Evolutionary conservation across 2,888 invertebrate genomes (phyloP), one percentile per base, ranked within the genome.

Genomic region (Plemyria rubiginata): DNA sequence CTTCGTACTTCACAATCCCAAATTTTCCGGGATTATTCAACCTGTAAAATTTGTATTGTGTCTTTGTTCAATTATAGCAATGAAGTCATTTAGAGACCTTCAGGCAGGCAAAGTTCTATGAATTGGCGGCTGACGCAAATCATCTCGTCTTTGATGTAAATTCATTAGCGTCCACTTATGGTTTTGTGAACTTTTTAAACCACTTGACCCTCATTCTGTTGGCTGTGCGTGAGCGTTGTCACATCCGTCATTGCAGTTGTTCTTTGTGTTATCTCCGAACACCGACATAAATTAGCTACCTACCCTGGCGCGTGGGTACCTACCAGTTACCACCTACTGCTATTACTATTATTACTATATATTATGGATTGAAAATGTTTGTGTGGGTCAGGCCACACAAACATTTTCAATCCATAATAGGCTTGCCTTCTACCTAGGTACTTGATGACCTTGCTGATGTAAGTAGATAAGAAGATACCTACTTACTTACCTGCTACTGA

Each of bases 121-220:
- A 78, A 76, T 67, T 65, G 66, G 68, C 49, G 65, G 56, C 81
- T 87, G 88, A 90, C 88, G 89, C 87, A 89, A 82, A 82, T 79
- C 78, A 75, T 78, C 77, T 73, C 75, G 74, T 79, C 73, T 75
- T 70, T 79, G 84, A 87, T 87, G 82, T 38, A 75, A 84, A 85
- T 85, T 89, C 81, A 84, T 89, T 86, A 83, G 75, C 76, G 82
- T 80, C 84, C 80, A 84, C 87, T 85, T 55, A 38, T 82, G 79
- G 81, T 84, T 88, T 87, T 88, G 80, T 82, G 82, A 84, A 81
- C 82, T 81, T 85, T 81, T 82, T 77, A 77, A 75, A 75, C 72
- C 81, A 90, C 87, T 90, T 90, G 90, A 89, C 88, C 87, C 82
- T 79, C 75, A 75, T 87, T 85, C 74, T 68, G 72, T 66, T 65